phyloP scores from a whole-genome alignment of 2,113 vertebrate species.

The Malurus elegans region DNA sequence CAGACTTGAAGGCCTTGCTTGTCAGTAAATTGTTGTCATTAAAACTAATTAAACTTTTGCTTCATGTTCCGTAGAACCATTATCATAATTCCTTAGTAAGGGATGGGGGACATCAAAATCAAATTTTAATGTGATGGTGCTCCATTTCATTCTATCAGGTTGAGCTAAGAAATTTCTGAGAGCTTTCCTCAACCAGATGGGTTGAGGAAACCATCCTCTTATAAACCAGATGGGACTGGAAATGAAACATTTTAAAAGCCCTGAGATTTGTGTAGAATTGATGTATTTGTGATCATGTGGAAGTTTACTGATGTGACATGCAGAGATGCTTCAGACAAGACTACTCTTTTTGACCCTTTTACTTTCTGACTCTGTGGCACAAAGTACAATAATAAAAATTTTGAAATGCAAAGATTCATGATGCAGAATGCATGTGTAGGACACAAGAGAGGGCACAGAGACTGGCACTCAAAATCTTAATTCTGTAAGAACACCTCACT shows the following conservation, averaged over 20 bases:
- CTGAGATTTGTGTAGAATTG: not conserved
- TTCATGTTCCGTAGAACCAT: not conserved
- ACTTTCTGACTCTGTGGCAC: not conserved
- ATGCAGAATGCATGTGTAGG: not conserved
- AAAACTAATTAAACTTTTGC: not conserved
- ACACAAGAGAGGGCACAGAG: not conserved
- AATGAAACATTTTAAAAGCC: not conserved
- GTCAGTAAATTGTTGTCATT: not conserved
- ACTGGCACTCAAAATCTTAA: not conserved
- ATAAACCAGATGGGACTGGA: not conserved
- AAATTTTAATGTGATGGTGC: not conserved
- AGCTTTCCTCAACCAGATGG: not conserved
- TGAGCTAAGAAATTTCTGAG: not conserved
- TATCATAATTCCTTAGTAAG: not conserved
- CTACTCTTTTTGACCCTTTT: not conserved
- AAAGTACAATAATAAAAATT: not conserved
- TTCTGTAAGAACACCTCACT: not conserved
- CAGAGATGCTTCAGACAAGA: not conserved
- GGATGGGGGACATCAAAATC: not conserved
- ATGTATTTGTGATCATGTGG: not conserved
- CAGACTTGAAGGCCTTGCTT: not conserved
- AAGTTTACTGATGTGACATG: not conserved
- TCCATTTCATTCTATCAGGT: not conserved
- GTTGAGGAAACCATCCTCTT: no score
- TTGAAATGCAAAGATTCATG: not conserved